These are phyloP conservation scores for Dipodomys stephensi DNA, from an alignment of 2,113 vertebrate species.

Conservation along the genomic window DNA sequence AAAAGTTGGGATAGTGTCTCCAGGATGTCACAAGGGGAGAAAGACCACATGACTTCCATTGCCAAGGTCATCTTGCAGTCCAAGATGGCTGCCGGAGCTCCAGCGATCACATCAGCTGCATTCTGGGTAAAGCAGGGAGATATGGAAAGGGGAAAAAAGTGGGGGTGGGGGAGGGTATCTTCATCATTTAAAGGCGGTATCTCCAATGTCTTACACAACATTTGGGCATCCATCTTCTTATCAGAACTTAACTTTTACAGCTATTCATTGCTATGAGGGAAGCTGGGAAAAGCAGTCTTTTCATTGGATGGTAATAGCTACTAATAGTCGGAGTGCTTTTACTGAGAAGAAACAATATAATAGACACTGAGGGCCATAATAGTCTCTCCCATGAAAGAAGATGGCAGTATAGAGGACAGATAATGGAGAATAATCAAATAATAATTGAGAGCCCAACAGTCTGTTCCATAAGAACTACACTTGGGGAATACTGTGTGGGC, in stretches of 20 bases:
- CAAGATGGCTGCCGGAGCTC: neutral
- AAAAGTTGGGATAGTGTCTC: neutral
- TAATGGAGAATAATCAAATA: neutral
- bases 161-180: neutral
- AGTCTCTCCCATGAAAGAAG: neutral
- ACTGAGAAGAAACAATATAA: neutral
- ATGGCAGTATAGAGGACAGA: neutral
- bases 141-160: neutral
- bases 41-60: neutral
- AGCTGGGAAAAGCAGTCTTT: neutral
- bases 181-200: neutral
- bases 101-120: neutral
- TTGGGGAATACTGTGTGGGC: neutral
- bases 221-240: neutral
- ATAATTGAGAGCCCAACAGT: neutral
- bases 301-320: neutral
- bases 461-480: neutral
- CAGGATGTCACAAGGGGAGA: neutral
- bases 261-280: neutral
- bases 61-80: neutral
- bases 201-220: neutral
- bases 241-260: conserved; percentile 9
- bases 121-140: neutral
- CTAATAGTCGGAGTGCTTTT: conserved; percentile 6
- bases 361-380: neutral